These are phyloP conservation scores for Psephotus haematonotus DNA, from an alignment of 2,113 vertebrate species.

Conservation along the genomic window DNA sequence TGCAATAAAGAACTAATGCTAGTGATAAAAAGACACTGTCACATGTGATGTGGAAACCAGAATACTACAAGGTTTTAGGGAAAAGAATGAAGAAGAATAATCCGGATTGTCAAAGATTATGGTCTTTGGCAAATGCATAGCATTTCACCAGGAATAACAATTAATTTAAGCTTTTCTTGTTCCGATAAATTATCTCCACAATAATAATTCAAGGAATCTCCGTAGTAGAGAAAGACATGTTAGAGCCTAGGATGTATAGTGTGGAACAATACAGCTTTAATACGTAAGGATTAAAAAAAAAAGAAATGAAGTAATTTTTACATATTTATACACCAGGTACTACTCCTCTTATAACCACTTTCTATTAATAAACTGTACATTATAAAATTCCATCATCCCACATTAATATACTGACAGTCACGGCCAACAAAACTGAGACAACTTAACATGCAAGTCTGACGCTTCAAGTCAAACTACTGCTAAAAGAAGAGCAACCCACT, in stretches of 20 bases:
- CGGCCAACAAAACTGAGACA: not conserved
- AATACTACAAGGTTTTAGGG: not conserved
- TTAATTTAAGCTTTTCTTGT: not conserved
- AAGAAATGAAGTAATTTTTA: not conserved
- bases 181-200: not conserved
- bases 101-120: not conserved
- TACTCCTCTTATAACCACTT: not conserved
- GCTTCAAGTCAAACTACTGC: not conserved
- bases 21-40: not conserved
- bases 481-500: not conserved
- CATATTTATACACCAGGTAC: not conserved
- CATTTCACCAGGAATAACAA: not conserved
- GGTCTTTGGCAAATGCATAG: not conserved
- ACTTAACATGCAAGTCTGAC: not conserved
- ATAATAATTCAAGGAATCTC: not conserved
- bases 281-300: not conserved
- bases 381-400: not conserved
- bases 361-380: not conserved
- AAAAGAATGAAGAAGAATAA: not conserved
- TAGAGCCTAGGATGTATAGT: not conserved
- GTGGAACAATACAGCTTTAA: not conserved
- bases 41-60: not conserved
- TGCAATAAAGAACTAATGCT: not conserved
- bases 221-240: not conserved
- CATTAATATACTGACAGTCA: not conserved